A percentile compares a stretch with the other conserved stretches of the same genome.
Evolutionary conservation across 2,888 invertebrate genomes (phyloP).

Genomic region (Drosophila antonietae): DNA sequence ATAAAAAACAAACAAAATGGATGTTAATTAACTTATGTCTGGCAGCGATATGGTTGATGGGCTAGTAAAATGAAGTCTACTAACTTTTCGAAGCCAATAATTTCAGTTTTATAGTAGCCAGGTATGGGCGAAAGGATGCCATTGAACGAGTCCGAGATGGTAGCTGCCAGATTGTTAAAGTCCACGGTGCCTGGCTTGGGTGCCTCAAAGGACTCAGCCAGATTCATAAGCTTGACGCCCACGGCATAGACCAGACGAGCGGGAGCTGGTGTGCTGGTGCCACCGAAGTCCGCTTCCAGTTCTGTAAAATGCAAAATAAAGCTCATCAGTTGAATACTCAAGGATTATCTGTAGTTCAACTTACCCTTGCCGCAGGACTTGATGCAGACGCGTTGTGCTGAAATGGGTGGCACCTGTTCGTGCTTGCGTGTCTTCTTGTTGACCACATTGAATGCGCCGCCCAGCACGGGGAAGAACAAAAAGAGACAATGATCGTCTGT

Average conservation of each 20-base stretch:
- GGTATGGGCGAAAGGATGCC: slow-evolving; percentile 87
- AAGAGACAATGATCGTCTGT: slow-evolving; percentile 93
- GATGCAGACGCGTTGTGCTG: slow-evolving; percentile 92
- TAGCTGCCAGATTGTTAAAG: slow-evolving; percentile 89
- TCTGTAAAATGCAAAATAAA: slow-evolving; percentile 55
- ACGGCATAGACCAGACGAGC: slow-evolving; percentile 89
- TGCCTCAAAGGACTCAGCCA: slow-evolving; percentile 91
- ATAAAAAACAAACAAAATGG: not conserved
- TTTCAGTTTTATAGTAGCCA: slow-evolving; percentile 90
- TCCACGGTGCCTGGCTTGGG: slow-evolving; percentile 90
- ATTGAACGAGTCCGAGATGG: slow-evolving; percentile 88
- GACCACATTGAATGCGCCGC: slow-evolving; percentile 92
- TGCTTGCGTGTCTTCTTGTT: slow-evolving; percentile 95
- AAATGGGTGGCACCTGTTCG: slow-evolving; percentile 89
- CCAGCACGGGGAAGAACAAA: slow-evolving; percentile 94
- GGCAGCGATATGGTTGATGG: not conserved
- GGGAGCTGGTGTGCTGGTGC: slow-evolving; percentile 87
- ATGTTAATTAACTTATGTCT: not conserved
- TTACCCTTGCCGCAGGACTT: slow-evolving; percentile 90
- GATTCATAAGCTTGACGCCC: slow-evolving; percentile 89
- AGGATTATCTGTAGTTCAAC: not conserved
- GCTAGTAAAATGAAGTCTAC: slow-evolving; percentile 65
- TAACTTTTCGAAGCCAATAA: slow-evolving; percentile 90
- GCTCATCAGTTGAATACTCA: not conserved
- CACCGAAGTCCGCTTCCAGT: slow-evolving; percentile 80